Conservation (phyloP, 2,888 invertebrate genomes). For the Odontocerum albicorne region DNA sequence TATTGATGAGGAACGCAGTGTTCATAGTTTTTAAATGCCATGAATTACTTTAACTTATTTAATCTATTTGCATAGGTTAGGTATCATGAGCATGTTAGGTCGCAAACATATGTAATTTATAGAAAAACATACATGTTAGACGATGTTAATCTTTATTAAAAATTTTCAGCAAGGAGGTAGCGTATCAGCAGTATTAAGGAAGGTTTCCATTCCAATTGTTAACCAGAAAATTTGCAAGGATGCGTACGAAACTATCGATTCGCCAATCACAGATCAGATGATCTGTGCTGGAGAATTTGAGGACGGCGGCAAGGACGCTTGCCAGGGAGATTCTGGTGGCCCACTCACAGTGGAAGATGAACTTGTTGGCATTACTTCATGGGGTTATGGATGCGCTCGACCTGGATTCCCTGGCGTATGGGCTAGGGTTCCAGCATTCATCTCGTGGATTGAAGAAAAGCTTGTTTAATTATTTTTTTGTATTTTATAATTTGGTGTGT, state of each 20-base stretch:
- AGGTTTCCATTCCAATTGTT: neutral
- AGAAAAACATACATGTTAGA: no score
- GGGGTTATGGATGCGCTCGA: constrained; percentile 60
- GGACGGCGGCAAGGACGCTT: constrained; percentile 50
- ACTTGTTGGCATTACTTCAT: constrained; percentile 59
- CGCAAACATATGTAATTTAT: no score
- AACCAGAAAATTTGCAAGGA: neutral
- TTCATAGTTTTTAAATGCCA: no score
- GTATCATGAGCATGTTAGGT: no score
- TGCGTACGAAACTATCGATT: neutral
- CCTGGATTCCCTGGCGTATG: constrained; percentile 30
- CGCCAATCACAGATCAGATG: constrained; percentile 46
- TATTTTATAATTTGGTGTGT: no score
- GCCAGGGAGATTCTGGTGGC: constrained; percentile 62
- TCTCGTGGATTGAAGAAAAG: no score
- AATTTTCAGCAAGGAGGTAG: neutral
- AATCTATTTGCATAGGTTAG: no score
- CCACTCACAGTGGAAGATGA: constrained; percentile 52
- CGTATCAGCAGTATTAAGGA: neutral
- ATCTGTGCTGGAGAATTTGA: constrained; percentile 47
- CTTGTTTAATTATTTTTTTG: no score
- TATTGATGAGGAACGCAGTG: no score
- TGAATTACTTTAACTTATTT: no score
- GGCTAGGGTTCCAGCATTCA: neutral
- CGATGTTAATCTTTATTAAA: neutral